Percentiles rank a stretch among this genome's conserved stretches.
phyloP scores from a whole-genome alignment of 2,113 vertebrate species.

The Gymnocephalus cernua region DNA sequence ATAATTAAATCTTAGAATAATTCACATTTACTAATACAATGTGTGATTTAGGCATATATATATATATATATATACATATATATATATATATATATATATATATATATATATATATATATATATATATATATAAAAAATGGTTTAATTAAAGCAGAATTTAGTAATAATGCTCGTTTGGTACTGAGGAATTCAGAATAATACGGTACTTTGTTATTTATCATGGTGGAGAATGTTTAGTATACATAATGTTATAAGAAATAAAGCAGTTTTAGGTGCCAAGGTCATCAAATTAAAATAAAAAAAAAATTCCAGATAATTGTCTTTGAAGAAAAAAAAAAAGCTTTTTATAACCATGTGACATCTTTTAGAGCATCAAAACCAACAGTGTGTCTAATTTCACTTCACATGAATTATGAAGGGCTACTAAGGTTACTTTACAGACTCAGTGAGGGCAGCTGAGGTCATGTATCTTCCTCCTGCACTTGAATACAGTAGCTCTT shows the following conservation, averaged over 20 bases:
- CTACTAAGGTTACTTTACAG: not conserved
- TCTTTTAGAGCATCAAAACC: not conserved
- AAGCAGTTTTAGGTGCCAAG: not conserved
- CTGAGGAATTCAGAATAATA: too few relatives aligned
- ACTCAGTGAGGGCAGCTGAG: slow-evolving; percentile 26
- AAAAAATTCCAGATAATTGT: not conserved
- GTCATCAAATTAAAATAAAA: not conserved
- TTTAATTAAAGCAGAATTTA: not conserved
- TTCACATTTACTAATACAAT: not conserved
- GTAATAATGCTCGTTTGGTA: not conserved
- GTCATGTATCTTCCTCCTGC: not conserved
- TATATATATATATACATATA: too few relatives aligned
- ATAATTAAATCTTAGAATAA: not conserved
- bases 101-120: too few relatives aligned
- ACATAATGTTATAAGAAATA: not conserved
- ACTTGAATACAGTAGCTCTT: slow-evolving; percentile 21
- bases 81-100: too few relatives aligned
- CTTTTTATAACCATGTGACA: not conserved
- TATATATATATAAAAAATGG: too few relatives aligned
- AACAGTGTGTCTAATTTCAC: not conserved
- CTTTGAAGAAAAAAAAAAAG: not conserved
- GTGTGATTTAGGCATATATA: not conserved
- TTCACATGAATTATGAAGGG: slow-evolving; percentile 10
- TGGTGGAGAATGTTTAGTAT: not conserved
- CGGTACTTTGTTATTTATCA: not conserved